A percentile compares a stretch with the other conserved stretches of the same genome.
phyloP scores from a whole-genome alignment of 2,797 vertebrate genomes.

The Eleutherodactylus coqui region DNA sequence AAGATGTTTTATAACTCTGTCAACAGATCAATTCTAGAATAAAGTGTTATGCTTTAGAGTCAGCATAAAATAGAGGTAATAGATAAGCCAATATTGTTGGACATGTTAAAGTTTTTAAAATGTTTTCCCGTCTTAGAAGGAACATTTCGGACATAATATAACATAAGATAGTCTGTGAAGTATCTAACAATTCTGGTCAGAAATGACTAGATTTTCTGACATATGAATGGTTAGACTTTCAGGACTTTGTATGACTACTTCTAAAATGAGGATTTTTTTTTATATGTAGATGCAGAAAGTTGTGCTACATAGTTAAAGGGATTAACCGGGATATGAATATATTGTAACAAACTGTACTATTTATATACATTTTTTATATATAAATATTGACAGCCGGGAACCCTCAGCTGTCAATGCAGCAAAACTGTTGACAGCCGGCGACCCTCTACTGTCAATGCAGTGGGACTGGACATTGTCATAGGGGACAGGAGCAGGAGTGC shows the following conservation, averaged over 20 bases:
- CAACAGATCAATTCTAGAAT: constrained; percentile 25
- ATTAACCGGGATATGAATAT: neutral
- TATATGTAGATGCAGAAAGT: neutral
- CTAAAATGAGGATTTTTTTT: neutral
- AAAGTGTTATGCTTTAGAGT: neutral
- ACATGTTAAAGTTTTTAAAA: neutral
- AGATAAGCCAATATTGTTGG: no score
- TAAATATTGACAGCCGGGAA: no score
- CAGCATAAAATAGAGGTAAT: neutral
- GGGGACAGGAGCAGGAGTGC: no score
- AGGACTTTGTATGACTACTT: neutral
- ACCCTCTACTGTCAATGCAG: no score
- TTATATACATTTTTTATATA: no score
- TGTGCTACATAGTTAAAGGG: neutral
- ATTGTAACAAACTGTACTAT: neutral
- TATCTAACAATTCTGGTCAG: neutral
- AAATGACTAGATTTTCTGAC: neutral
- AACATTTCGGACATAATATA: neutral
- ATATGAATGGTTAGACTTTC: neutral
- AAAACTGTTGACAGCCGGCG: no score
- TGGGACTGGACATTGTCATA: no score
- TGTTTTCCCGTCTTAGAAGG: neutral
- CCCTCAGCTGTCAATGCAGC: no score
- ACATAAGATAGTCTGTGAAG: neutral
- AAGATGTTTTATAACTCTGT: constrained; percentile 1